Evolutionary conservation across 2,797 vertebrate species (phyloP).

Genomic region (Ceyx erithaca): DNA sequence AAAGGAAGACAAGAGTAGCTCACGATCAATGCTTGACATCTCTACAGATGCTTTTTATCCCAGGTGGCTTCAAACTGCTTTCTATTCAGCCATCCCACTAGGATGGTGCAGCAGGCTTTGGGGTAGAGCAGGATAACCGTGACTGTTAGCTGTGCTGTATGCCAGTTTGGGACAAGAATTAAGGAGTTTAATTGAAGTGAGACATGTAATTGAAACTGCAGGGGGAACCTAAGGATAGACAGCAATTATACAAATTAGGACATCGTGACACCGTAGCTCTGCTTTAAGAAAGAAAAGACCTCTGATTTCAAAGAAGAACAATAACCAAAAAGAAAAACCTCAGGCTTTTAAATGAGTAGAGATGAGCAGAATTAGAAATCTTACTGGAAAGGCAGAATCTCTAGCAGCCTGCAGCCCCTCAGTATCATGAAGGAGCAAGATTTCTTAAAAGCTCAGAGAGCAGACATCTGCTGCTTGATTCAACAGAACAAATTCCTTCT

Average conservation of each 20-base stretch:
- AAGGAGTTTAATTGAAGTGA: slow-evolving; percentile 47
- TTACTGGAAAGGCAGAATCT: not conserved
- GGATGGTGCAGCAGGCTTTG: not conserved
- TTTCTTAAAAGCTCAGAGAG: not conserved
- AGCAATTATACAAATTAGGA: slow-evolving; percentile 55
- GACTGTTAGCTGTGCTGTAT: not conserved
- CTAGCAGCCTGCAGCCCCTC: slow-evolving; percentile 7
- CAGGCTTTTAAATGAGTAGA: slow-evolving; percentile 21
- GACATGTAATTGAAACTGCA: slow-evolving; percentile 56
- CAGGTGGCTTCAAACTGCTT: not conserved
- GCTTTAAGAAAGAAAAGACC: not conserved
- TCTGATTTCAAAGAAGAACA: slow-evolving; percentile 25
- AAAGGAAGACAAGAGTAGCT: not conserved
- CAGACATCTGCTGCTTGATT: slow-evolving; percentile 11
- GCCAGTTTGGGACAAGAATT: slow-evolving; percentile 35
- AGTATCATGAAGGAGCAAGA: not conserved
- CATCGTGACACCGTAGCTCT: not conserved
- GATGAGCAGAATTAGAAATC: slow-evolving; percentile 9
- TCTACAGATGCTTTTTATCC: not conserved
- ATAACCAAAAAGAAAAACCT: not conserved
- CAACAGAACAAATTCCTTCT: slow-evolving; percentile 25
- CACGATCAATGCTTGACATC: not conserved
- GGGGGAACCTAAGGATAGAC: slow-evolving; percentile 46
- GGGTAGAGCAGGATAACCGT: not conserved
- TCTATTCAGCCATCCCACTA: not conserved